Conservation (phyloP, 1,140 invertebrate genomes). For the Hestina assimilis region DNA sequence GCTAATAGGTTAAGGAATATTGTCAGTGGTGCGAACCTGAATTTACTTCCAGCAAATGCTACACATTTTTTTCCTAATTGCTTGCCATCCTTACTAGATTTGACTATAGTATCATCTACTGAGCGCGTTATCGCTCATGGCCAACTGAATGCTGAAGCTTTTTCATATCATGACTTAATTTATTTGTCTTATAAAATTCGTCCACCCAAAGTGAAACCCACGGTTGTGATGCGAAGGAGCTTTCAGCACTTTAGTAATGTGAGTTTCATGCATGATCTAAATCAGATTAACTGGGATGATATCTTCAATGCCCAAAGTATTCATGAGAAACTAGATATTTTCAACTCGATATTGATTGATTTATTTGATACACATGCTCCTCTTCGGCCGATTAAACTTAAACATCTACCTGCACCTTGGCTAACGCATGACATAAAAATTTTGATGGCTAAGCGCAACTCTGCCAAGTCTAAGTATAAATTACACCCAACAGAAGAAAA, state of each 20-base stretch:
- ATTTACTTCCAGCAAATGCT: conserved; percentile 1
- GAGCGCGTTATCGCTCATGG: conserved; percentile 9
- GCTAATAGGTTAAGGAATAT: neutral
- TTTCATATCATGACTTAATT: conserved; percentile 17
- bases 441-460: neutral
- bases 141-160: conserved; percentile 8
- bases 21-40: neutral
- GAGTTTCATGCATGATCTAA: neutral
- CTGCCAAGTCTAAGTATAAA: conserved; percentile 5
- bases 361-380: conserved; percentile 8
- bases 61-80: conserved; percentile 16
- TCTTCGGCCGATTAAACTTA: conserved; percentile 8
- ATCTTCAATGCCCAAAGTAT: neutral
- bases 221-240: neutral
- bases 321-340: neutral
- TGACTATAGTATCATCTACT: conserved; percentile 5
- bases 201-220: neutral
- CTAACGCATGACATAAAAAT: conserved; percentile 16
- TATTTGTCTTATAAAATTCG: conserved; percentile 13
- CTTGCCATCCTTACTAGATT: conserved; percentile 2
- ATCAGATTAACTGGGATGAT: neutral
- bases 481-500: neutral
- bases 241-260: neutral
- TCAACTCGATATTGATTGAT: neutral
- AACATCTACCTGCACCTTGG: conserved; percentile 19